Base-by-base conservation (phyloP, 2,113 vertebrate species). In the Oncorhynchus nerka region DNA sequence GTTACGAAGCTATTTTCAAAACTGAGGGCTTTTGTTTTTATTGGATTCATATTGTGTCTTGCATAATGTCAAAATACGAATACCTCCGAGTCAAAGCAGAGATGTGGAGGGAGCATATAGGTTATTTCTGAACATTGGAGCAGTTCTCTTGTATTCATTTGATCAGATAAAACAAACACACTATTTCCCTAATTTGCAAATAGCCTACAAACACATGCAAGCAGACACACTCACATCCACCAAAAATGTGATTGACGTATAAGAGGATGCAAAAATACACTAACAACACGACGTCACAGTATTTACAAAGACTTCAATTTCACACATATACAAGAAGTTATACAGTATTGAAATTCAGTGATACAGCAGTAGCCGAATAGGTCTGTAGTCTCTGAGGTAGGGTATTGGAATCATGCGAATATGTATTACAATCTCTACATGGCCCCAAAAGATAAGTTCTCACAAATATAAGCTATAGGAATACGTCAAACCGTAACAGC, bases 311-410 rank as follows among this genome's bases (percentile, higher is more conserved):
- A 22, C n/a, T 24, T 62, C 22, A 6, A 62, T 22, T 22, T 62
- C 19, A 62, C n/a, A 62, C 9, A 62, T 55, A 55, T 16, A 22
- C 20, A 8, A 62, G 1, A 62, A 62, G 6, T n/a, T 62, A 62
- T 24, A n/a, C 59, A 24, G 59, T 62, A 15, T 28, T 71, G 24
- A 26, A 67, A 68, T 26, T 28, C 57, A 24, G 75, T 4, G 3
- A 62, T 2, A 72, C 16, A 67, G 34, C 13, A 26, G 51, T 51
- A 22, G 4, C 51, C 16, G 16, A 19, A 19, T 55, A 19, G 39
- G 8, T 11, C 2, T 70, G n/a, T 32, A 61, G 20, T 7, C 67
- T 68, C n/a, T 83, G 86, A 88, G 83, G 88, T 88, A 88, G 88
- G 55, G 79, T 69, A 68, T 75, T 34, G 5, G 68, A 77, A 71